Evolutionary conservation across 2,797 vertebrate species (phyloP).

Genomic region (Manis javanica): DNA sequence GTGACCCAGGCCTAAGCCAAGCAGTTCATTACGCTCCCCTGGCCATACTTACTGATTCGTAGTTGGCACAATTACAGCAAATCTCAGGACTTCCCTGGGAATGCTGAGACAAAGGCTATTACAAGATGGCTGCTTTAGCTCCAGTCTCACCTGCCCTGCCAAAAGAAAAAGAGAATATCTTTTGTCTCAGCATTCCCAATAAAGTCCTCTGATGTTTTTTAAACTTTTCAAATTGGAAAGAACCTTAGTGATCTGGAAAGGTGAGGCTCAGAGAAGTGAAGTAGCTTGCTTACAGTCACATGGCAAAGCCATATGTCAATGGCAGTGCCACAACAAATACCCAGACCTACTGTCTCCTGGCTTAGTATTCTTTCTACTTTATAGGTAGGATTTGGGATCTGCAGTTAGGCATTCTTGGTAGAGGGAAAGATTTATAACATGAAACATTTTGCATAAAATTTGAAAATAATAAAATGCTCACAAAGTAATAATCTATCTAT

Average conservation of each 20-base stretch:
- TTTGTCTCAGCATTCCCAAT: neutral
- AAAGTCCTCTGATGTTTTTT: neutral
- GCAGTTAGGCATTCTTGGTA: neutral
- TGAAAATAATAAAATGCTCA: neutral
- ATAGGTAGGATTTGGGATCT: neutral
- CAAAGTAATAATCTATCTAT: neutral
- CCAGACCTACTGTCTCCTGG: neutral
- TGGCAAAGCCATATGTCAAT: neutral
- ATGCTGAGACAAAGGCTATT: neutral
- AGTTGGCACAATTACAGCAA: neutral
- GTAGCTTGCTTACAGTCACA: neutral
- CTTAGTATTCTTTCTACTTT: neutral
- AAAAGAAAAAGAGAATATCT: neutral
- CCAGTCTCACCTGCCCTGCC: neutral
- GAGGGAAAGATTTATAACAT: neutral
- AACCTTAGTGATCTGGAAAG: neutral
- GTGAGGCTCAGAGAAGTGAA: neutral
- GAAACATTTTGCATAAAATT: conserved; percentile 8
- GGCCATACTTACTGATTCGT: neutral
- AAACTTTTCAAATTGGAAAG: neutral
- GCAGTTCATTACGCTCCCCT: neutral
- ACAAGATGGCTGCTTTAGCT: neutral
- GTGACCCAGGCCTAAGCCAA: neutral
- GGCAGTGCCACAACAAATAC: neutral
- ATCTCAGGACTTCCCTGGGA: neutral